These are phyloP conservation scores for Bambusicola thoracicus DNA, from an alignment of 2,113 vertebrate species.

Conservation along the genomic window DNA sequence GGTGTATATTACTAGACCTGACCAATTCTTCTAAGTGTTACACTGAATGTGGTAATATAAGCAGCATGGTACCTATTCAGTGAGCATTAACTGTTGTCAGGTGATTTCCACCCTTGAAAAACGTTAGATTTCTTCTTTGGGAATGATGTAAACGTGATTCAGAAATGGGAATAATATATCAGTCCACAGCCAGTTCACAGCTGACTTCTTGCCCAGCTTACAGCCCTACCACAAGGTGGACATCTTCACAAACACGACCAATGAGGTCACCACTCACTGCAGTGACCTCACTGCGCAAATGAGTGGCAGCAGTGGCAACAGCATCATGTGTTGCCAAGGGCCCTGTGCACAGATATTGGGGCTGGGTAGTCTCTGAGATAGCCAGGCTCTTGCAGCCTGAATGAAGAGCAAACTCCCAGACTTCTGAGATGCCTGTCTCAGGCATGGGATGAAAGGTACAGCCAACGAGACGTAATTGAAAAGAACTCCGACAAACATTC, in stretches of 20 bases:
- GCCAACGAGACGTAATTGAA: constrained; percentile 12
- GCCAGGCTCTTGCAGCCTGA: neutral
- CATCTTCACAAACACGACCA: neutral
- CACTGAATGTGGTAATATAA: neutral
- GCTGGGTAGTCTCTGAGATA: neutral
- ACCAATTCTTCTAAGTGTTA: neutral
- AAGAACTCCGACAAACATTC: constrained; percentile 38
- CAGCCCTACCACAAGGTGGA: neutral
- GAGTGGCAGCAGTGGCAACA: neutral
- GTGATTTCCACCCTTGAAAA: neutral
- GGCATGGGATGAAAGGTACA: constrained; percentile 8
- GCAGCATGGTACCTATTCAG: neutral
- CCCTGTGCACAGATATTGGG: neutral
- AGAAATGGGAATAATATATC: accelerated
- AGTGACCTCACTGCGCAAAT: neutral
- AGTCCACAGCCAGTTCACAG: neutral
- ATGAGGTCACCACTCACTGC: neutral
- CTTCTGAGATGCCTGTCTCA: constrained; percentile 16
- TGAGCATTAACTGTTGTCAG: neutral
- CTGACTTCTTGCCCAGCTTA: neutral
- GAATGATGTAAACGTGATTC: neutral
- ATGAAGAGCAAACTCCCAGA: neutral
- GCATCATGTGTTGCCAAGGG: neutral
- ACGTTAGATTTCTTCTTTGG: neutral
- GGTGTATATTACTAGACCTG: neutral